A percentile compares a stretch with the other conserved stretches of the same genome.
Evolutionary conservation across 2,113 vertebrate species (phyloP).

Genomic region (Neolamprologus fasciatus): DNA sequence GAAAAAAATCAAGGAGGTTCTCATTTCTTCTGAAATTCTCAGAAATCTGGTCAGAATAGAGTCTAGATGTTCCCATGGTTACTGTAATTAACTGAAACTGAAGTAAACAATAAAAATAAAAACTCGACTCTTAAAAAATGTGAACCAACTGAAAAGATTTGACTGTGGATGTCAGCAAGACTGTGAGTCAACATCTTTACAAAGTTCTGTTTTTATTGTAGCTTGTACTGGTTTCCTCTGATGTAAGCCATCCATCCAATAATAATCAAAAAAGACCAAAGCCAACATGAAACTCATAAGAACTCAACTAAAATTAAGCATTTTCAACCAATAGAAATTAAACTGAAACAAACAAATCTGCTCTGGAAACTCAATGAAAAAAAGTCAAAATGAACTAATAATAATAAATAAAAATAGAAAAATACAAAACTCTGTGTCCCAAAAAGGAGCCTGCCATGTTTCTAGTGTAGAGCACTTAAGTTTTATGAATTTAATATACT

Average conservation of each 20-base stretch:
- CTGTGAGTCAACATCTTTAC: not conserved
- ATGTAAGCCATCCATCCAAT: fast-evolving
- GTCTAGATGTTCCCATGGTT: not conserved
- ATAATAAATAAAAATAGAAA: not conserved
- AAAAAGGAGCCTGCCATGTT: not conserved
- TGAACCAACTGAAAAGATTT: not conserved
- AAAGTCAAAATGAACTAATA: fast-evolving
- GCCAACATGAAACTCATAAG: not conserved
- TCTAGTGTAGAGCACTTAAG: not conserved
- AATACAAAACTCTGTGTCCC: not conserved
- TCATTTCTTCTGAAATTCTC: not conserved
- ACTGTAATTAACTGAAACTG: not conserved
- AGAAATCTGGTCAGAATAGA: not conserved
- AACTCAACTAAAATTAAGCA: not conserved
- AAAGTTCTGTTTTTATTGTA: not conserved
- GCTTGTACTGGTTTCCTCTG: not conserved
- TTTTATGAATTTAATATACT: not conserved
- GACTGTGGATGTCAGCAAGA: not conserved
- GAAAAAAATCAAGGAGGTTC: not conserved
- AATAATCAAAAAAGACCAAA: not conserved
- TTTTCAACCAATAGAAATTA: not conserved
- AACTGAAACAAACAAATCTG: not conserved
- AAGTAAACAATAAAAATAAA: not conserved
- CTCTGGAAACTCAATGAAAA: not conserved
- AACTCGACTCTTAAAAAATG: fast-evolving